phyloP scores from a whole-genome alignment of 1,140 invertebrate species.

The Dufourea novaeangliae region DNA sequence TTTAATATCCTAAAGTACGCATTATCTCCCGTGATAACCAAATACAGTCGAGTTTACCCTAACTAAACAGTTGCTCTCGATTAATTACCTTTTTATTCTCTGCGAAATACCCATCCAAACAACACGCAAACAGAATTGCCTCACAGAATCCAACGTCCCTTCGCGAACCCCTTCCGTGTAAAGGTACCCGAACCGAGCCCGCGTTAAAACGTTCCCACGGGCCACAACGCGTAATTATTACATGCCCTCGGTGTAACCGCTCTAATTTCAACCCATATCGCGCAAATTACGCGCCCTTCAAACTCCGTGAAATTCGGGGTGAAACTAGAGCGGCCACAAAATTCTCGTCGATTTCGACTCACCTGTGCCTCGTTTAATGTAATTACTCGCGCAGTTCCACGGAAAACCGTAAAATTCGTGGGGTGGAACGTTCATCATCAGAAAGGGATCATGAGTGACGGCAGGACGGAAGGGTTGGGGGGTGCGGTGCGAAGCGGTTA shows the following conservation, averaged over 20 bases:
- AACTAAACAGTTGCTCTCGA: no score
- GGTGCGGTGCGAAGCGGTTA: background rate
- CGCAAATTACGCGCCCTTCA: constrained; percentile 16
- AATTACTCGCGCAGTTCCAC: background rate
- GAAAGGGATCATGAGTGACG: no score
- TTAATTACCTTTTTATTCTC: no score
- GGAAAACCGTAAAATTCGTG: background rate
- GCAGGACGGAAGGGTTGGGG: no score
- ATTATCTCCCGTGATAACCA: no score
- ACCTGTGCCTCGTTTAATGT: background rate
- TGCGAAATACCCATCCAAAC: no score
- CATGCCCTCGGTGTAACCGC: background rate
- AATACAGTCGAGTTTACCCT: no score
- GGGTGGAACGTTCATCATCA: background rate
- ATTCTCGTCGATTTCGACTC: background rate
- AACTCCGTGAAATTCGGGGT: background rate
- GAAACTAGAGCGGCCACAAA: background rate
- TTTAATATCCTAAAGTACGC: no score
- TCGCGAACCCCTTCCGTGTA: background rate
- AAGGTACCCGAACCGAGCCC: background rate
- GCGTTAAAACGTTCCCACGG: constrained; percentile 3
- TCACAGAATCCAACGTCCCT: background rate
- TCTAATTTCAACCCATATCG: constrained; percentile 6
- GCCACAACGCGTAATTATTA: constrained; percentile 25
- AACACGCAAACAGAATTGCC: no score